Evolutionary conservation across 2,113 vertebrate species (phyloP), one percentile per base, ranked within the genome.

Genomic region (Athene noctua): DNA sequence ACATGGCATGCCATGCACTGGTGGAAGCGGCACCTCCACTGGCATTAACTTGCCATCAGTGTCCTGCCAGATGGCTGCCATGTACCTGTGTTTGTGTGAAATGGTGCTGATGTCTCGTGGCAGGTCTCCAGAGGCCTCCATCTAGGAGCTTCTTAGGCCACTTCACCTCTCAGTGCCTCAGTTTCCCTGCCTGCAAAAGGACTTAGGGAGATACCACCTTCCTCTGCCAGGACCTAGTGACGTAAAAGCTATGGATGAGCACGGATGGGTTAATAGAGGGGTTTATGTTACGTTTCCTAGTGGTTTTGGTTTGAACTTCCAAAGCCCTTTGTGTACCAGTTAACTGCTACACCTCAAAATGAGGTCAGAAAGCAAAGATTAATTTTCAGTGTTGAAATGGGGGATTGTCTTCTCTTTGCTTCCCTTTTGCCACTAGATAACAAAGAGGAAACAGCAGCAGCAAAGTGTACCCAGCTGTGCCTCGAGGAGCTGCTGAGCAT

Each of bases 401-500:
- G 13, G 6, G 3, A 0, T 59, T 11, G 0, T 63, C 11, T 80
- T 83, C 8, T 81, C 22, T 80, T 87, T 57, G n/a, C 20, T 82
- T 91, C 61, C 74, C 30, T 86, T 88, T 92, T 94, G 57, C 34
- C 38, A 21, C 29, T 66, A 96, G 96, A 78, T 75, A 65, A 63
- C 0, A 26, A 90, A 59, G 92, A 95, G 22, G 88, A 90, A 61
- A 70, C 70, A 40, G 65, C 73, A 95, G 59, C 72, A 80, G 57
- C n/a, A 13, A 58, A 80, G 5, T 25, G 42, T 26, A 21, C 51
- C 26, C 71, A 86, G 42, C n/a, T 2, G 2, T 72, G 71, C 46
- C 91, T 97, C 0, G 8, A 22, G 26, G 92, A 96, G 42, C 92
- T 98, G 44, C 97, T 99, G 94, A 98, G 96, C 7, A 49, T 98